phyloP scores from a whole-genome alignment of 2,113 vertebrate genomes.

The Aegithalos caudatus region DNA sequence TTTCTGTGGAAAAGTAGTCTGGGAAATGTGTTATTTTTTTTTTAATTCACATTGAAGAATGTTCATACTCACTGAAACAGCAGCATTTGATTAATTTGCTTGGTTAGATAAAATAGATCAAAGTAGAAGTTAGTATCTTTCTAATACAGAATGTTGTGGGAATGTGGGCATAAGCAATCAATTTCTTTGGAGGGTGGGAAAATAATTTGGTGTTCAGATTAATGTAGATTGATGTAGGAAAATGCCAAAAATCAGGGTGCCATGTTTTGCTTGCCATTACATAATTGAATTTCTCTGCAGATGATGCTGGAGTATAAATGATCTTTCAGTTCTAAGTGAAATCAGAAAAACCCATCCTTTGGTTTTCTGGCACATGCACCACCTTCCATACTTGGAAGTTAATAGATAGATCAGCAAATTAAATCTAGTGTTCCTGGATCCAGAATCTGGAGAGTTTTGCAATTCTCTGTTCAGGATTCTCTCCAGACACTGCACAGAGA shows the following conservation, averaged over 20 bases:
- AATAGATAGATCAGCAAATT: not conserved
- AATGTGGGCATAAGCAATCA: not conserved
- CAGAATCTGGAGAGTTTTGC: not conserved
- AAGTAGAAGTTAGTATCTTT: not conserved
- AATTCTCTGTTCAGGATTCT: not conserved
- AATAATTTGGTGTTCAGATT: not conserved
- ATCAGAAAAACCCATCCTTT: not conserved
- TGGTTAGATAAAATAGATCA: not conserved
- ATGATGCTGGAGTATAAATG: not conserved
- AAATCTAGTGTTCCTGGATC: not conserved
- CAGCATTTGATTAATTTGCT: not conserved
- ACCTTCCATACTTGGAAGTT: not conserved
- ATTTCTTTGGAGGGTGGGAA: not conserved
- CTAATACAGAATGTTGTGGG: not conserved
- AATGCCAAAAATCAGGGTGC: not conserved
- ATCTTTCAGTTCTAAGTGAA: not conserved
- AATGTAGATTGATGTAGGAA: not conserved
- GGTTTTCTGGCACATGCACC: not conserved
- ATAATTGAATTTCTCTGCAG: not conserved
- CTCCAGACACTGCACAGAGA: not conserved
- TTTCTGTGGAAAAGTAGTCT: not conserved
- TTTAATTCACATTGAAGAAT: not conserved
- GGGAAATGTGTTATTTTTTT: not conserved
- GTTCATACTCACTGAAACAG: not conserved
- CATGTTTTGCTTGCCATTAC: not conserved